Evolutionary conservation across 2,888 invertebrate species (phyloP), one percentile per base, ranked within the genome.

Genomic region (Rhingia rostrata): DNA sequence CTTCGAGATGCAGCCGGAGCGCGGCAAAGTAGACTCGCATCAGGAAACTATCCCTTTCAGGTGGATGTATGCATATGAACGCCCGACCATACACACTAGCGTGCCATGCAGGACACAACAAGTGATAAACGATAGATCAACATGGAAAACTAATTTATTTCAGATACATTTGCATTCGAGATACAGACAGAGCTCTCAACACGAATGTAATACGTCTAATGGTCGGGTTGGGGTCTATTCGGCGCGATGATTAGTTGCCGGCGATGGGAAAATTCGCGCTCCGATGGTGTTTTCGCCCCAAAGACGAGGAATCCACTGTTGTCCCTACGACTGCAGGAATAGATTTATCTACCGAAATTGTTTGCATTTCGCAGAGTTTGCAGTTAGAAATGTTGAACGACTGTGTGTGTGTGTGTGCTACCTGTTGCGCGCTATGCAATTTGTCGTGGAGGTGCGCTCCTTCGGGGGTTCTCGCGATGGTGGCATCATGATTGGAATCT

Each of bases 131-230:
- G 90, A 90, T 90, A 90, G 88, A 87, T 87, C 87, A 89, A 90
- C 90, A 90, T 89, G 90, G 86, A 90, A 90, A 90, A 90, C 90
- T 90, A 90, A 90, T 90, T 90, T 90, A 90, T 89, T 87, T 88
- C 60, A 69, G 84, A 80, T 84, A 84, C 80, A 84, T 84, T 84
- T 80, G 84, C 84, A 84, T 84, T 80, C 74, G 70, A 56, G 79
- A 84, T 84, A 84, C 74, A 49, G 14, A 49, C 30, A 74, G 58
- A 74, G 73, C 83, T 79, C 83, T 84, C 84, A 84, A 84, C 84
- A 84, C 80, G 84, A 84, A 80, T 84, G 84, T 84, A 79, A 73
- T 58, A 43, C 70, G 79, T 84, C 84, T 84, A 84, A 84, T 84
- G 80, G 84, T 66, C 60, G 82, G 66, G 39, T 32, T 78, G 74